phyloP scores from a whole-genome alignment of 2,888 invertebrate genomes.

The Quadroppia sp. region DNA sequence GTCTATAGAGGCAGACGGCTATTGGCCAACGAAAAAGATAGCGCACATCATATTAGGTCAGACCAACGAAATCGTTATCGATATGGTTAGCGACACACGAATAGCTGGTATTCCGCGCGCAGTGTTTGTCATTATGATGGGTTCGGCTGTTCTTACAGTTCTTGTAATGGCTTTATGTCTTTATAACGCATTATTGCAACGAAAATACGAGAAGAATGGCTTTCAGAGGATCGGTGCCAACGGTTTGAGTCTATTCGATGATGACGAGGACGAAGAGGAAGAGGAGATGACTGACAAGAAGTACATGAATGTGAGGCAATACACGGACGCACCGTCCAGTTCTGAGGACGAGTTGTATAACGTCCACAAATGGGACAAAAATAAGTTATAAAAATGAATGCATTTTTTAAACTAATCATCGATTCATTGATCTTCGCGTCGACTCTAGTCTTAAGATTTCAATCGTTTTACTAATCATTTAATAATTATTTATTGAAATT shows the following conservation, averaged over 20 bases:
- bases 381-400: not conserved
- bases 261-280: constrained; percentile 43
- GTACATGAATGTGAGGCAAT: constrained; percentile 41
- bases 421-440: too few relatives aligned
- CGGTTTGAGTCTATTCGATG: constrained; percentile 45
- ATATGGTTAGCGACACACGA: constrained; percentile 41
- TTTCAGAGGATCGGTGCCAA: constrained; percentile 44
- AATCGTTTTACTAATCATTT: too few relatives aligned
- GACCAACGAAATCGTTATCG: constrained; percentile 14
- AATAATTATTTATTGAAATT: too few relatives aligned
- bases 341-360: constrained; percentile 48
- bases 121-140: constrained; percentile 43
- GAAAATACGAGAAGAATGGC: constrained; percentile 41
- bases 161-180: constrained; percentile 43
- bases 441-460: too few relatives aligned
- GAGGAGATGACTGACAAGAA: constrained; percentile 38
- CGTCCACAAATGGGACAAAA: constrained; percentile 46
- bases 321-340: constrained; percentile 43
- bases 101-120: constrained; percentile 45
- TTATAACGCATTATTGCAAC: constrained; percentile 43
- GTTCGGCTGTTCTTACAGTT: constrained; percentile 43
- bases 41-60: constrained; percentile 55
- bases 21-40: constrained; percentile 58
- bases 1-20: constrained; percentile 68
- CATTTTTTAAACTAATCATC: too few relatives aligned